Evolutionary conservation across 2,797 vertebrate species (phyloP).

Genomic region (Scyliorhinus canicula): DNA sequence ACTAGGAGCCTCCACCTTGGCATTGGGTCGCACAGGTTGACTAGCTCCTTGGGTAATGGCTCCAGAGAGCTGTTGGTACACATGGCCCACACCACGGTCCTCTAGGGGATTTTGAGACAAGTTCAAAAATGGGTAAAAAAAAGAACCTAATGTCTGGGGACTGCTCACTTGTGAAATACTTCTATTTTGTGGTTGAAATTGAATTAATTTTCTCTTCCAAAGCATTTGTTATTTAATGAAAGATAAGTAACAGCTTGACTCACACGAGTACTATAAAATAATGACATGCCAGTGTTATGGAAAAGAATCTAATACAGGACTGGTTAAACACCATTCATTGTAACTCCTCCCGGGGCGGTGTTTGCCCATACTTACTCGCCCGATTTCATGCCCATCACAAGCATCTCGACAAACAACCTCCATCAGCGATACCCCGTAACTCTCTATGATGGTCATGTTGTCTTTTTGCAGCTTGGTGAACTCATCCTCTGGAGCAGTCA

Average conservation of each 20-base stretch:
- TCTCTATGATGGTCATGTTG: constrained; percentile 89
- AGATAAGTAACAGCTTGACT: neutral
- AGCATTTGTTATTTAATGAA: neutral
- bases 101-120: no score
- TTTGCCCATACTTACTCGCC: constrained; percentile 64
- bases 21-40: neutral
- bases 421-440: constrained; percentile 89
- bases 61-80: no score
- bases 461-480: constrained; percentile 93
- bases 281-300: neutral
- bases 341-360: neutral
- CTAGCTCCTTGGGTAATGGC: no score
- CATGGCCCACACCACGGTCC: no score
- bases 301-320: neutral
- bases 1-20: neutral
- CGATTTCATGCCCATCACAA: constrained; percentile 93
- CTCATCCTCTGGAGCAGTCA: constrained; percentile 89
- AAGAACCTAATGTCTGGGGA: no score
- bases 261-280: neutral
- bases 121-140: no score
- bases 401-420: constrained; percentile 94
- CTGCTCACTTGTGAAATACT: no score
- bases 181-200: neutral
- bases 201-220: neutral
- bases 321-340: neutral